These are phyloP conservation scores for Troides helena DNA, from an alignment of 2,888 invertebrate species.

Conservation along the genomic window DNA sequence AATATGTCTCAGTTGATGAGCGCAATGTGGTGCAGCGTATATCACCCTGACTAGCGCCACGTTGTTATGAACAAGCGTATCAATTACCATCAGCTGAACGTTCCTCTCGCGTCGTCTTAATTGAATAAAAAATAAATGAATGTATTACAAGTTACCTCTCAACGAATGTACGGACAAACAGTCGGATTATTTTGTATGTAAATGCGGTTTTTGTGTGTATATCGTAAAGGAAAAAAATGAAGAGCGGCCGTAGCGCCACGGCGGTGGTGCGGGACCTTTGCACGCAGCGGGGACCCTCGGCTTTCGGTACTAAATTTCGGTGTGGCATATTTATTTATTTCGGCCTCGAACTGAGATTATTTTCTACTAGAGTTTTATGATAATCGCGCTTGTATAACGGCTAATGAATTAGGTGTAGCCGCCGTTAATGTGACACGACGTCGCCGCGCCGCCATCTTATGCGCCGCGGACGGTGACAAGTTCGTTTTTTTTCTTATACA, in stretches of 20 bases:
- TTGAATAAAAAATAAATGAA: too few relatives aligned
- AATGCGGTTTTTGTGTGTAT: slow-evolving; percentile 49
- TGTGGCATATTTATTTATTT: slow-evolving; percentile 74
- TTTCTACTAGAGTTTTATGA: slow-evolving; percentile 76
- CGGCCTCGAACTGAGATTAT: slow-evolving; percentile 59
- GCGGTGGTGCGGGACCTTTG: slow-evolving; percentile 66
- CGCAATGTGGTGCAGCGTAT: too few relatives aligned
- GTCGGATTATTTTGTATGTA: slow-evolving; percentile 35
- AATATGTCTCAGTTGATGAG: too few relatives aligned
- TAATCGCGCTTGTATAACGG: slow-evolving; percentile 64
- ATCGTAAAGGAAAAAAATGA: slow-evolving; percentile 46
- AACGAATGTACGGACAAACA: slow-evolving; percentile 28
- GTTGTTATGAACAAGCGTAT: too few relatives aligned
- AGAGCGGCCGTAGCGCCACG: slow-evolving; percentile 63
- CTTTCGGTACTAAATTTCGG: slow-evolving; percentile 68
- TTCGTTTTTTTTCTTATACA: slow-evolving; percentile 28
- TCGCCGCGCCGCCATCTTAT: slow-evolving; percentile 37
- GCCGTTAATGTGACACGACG: slow-evolving; percentile 53
- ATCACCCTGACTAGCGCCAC: too few relatives aligned
- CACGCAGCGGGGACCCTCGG: slow-evolving; percentile 60
- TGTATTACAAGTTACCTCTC: neutral
- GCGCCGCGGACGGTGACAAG: slow-evolving; percentile 40
- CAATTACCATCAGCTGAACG: too few relatives aligned
- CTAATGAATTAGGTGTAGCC: slow-evolving; percentile 69
- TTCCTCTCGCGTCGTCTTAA: too few relatives aligned